Conservation (phyloP, 1,140 invertebrate species). For the Bombus waltoni region DNA sequence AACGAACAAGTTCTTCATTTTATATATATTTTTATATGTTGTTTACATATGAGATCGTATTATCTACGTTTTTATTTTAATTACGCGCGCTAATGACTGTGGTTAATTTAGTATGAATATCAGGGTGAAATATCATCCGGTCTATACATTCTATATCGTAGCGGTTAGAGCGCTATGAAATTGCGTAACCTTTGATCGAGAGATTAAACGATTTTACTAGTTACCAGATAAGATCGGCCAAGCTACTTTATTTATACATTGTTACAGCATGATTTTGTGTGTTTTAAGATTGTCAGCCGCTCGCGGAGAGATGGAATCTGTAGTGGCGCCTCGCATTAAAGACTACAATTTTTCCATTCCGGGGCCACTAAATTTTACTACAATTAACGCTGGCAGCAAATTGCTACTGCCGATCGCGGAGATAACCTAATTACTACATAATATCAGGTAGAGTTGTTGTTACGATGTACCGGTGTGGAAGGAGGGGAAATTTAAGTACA, state of each 20-base stretch:
- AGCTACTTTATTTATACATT: neutral
- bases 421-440: conserved; percentile 59
- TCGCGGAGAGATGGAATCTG: conserved; percentile 37
- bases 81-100: neutral
- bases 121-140: neutral
- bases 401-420: conserved; percentile 41
- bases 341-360: conserved; percentile 48
- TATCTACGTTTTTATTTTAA: neutral
- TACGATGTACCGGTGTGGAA: conserved; percentile 25
- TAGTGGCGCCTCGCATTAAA: conserved; percentile 37
- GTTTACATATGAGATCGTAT: neutral
- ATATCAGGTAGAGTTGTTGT: conserved; percentile 51
- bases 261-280: neutral
- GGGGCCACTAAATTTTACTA: conserved; percentile 38
- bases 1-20: neutral
- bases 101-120: conserved; percentile 11
- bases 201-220: conserved; percentile 10
- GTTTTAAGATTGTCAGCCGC: conserved; percentile 13
- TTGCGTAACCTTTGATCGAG: neutral
- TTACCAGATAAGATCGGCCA: conserved; percentile 27
- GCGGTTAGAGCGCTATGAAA: neutral
- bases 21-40: neutral
- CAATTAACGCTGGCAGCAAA: conserved; percentile 54
- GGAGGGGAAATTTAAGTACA: conserved; percentile 56
- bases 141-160: neutral